Base-by-base conservation (phyloP, 2,797 vertebrate genomes). In the Bovichtus diacanthus region DNA sequence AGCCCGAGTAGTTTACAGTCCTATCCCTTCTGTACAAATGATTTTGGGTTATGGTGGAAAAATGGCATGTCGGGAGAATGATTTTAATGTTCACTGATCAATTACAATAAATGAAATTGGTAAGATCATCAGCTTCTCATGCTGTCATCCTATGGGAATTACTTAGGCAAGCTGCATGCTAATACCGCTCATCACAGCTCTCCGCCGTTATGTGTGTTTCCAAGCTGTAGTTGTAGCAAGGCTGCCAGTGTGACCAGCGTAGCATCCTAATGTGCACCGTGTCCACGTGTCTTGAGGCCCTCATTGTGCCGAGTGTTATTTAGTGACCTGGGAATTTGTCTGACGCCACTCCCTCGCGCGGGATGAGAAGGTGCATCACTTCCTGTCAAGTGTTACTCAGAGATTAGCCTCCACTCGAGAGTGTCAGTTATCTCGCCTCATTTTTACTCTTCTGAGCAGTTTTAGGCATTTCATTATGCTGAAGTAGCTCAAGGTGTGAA, bases 31-130 rank as follows among this genome's bases (percentile, higher is more conserved):
- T 81, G 38, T 55, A 46, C 23, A 74, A 59, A 64, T 44, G 0
- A 29, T 27, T n/a, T 47, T 58, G 54, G 65, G 5, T 50, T 21
- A 29, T 76, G 12, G 65, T 70, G 2, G 43, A 29, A 3, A 54
- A 76, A 61, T 12, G 62, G 59, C 69, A 87, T 84, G 69, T 55
- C 6, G 18, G 39, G 25, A 76, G 41, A 71, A 63, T 59, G 19
- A 87, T 94, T 93, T 90, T 93, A 95, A 94, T 95, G 92, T 95
- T 95, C 92, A 95, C 94, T 90, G 90, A 93, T 94, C 69, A 9
- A 93, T 94, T 69, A 10, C 67, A 56, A 59, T n/a, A 51, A 51
- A 9, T 4, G 0, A 2, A 68, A 62, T 62, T 63, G 19, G n/a
- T 41, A 54, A 44, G 16, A 25, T 62, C n/a, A 27, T 25, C 75